These are phyloP conservation scores for Indri indri DNA, from an alignment of 2,113 vertebrate genomes.

Conservation along the genomic window DNA sequence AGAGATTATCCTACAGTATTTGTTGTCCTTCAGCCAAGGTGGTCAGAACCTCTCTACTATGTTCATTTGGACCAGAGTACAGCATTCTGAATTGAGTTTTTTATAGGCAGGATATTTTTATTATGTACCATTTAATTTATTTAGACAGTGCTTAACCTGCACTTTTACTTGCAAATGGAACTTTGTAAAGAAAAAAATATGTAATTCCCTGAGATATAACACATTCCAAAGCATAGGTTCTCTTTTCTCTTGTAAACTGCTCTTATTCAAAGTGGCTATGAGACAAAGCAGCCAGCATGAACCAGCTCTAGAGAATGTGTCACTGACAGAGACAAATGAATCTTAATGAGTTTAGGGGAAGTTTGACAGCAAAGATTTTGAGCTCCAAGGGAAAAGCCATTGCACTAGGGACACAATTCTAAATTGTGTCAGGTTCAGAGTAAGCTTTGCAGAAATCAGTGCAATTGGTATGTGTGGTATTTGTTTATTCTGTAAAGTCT, in stretches of 20 bases:
- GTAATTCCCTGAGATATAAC: not conserved
- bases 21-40: slow-evolving; percentile 34
- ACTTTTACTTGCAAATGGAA: slow-evolving; percentile 31
- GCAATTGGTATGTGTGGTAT: not conserved
- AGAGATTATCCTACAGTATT: slow-evolving; percentile 17
- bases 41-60: not conserved
- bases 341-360: slow-evolving; percentile 45
- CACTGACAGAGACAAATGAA: slow-evolving; percentile 64
- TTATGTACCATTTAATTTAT: not conserved
- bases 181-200: not conserved
- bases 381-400: not conserved
- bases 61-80: not conserved
- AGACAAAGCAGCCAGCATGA: slow-evolving; percentile 46
- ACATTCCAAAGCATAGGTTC: not conserved
- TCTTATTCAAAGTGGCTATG: not conserved
- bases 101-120: not conserved
- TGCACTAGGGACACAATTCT: not conserved
- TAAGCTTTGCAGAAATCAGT: not conserved
- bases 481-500: not conserved
- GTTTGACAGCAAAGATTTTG: not conserved
- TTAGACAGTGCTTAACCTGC: not conserved
- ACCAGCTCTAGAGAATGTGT: slow-evolving; percentile 12
- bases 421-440: not conserved
- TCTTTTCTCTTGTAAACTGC: not conserved
- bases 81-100: not conserved